Percentiles rank a stretch among this genome's conserved stretches.
Conservation (phyloP, 2,797 vertebrate species). For the Crax fasciolata region DNA sequence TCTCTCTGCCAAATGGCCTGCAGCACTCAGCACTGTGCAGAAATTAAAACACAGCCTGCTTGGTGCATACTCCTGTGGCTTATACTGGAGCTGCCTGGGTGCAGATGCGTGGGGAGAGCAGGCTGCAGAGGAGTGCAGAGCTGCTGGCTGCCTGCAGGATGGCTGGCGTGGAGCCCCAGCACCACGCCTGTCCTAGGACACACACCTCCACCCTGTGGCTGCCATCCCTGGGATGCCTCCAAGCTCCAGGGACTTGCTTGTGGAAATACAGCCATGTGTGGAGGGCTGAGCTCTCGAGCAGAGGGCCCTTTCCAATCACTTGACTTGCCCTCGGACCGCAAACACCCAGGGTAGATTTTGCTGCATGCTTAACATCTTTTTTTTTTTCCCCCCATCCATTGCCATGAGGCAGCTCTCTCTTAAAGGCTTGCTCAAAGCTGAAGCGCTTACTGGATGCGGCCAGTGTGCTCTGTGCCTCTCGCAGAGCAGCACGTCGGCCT, state of each 20-base stretch:
- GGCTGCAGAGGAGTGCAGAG: not conserved
- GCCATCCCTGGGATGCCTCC: not conserved
- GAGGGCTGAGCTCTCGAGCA: not conserved
- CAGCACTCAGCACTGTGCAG: not conserved
- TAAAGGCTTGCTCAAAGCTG: not conserved
- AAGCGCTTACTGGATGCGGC: not conserved
- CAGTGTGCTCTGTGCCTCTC: accelerated
- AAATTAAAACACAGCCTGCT: not conserved
- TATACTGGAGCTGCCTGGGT: not conserved
- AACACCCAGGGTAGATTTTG: not conserved
- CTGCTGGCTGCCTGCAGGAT: not conserved
- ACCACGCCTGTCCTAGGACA: not conserved
- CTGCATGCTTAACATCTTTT: accelerated
- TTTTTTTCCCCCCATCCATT: not conserved
- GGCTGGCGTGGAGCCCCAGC: not conserved
- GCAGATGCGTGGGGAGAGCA: not conserved
- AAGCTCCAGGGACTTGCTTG: not conserved
- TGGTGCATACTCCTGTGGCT: not conserved
- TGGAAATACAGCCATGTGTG: not conserved
- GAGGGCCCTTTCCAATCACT: not conserved
- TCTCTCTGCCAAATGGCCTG: not conserved
- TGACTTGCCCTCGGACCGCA: not conserved
- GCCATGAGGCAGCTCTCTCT: not conserved
- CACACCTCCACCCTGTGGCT: not conserved
- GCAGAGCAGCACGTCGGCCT: accelerated